Percentiles rank a stretch among this genome's conserved stretches.
phyloP scores from a whole-genome alignment of 2,888 invertebrate genomes.

The Dinocampus coccinellae region DNA sequence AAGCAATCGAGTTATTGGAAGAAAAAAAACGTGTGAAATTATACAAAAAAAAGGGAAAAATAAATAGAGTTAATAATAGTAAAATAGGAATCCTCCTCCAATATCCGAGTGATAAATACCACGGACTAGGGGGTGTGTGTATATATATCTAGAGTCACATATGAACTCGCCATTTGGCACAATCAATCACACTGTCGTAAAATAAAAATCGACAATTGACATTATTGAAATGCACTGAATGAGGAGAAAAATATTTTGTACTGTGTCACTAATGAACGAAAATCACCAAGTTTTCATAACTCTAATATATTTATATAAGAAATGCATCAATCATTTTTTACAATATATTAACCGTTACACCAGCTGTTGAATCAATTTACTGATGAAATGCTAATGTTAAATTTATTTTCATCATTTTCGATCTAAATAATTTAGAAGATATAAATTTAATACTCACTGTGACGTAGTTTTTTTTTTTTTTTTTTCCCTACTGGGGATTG shows the following conservation, averaged over 20 bases:
- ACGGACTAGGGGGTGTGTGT: constrained; percentile 19
- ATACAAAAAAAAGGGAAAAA: neutral
- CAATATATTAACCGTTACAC: neutral
- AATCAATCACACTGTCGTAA: neutral
- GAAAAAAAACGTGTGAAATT: constrained; percentile 40
- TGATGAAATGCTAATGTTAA: neutral
- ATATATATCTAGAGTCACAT: neutral
- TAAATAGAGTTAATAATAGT: constrained; percentile 11
- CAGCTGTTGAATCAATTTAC: neutral
- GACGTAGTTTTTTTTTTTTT: neutral
- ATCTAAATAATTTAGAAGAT: neutral
- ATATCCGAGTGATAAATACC: constrained; percentile 39
- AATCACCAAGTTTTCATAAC: neutral
- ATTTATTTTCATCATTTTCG: neutral
- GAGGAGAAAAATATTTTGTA: neutral
- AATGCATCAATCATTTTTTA: neutral
- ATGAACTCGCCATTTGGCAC: constrained; percentile 19
- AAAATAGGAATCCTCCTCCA: constrained; percentile 37
- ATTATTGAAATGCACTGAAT: neutral
- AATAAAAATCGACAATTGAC: neutral
- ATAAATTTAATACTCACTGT: neutral
- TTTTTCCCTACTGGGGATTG: neutral
- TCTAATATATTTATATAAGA: neutral
- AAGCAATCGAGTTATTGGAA: neutral
- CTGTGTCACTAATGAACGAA: neutral